phyloP scores from a whole-genome alignment of 2,797 vertebrate genomes.

The Sphenodon punctatus region DNA sequence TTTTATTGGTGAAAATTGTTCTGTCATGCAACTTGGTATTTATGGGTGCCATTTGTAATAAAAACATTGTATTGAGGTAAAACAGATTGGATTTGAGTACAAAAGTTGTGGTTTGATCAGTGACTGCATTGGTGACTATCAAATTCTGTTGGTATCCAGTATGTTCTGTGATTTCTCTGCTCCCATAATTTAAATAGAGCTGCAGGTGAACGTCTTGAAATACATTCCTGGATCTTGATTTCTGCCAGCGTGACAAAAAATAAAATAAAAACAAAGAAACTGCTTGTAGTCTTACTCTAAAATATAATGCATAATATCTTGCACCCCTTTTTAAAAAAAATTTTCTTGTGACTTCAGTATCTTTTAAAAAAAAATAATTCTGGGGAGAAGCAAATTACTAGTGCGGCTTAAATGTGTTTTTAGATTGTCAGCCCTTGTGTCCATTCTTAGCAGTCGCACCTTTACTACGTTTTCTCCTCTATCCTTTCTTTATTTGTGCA shows the following conservation, averaged over 20 bases:
- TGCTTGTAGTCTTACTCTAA: fast-evolving
- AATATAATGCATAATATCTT: too few relatives aligned
- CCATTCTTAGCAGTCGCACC: too few relatives aligned
- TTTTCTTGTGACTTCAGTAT: too few relatives aligned
- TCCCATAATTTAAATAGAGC: neutral
- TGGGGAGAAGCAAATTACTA: too few relatives aligned
- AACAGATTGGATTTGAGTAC: fast-evolving
- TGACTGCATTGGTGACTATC: neutral
- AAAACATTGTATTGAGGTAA: neutral
- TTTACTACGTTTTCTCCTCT: too few relatives aligned
- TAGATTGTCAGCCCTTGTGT: too few relatives aligned
- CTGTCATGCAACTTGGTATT: neutral
- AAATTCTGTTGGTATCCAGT: fast-evolving
- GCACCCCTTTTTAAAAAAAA: too few relatives aligned
- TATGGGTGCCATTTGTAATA: fast-evolving
- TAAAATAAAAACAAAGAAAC: neutral
- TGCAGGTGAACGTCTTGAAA: neutral
- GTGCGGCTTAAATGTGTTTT: too few relatives aligned
- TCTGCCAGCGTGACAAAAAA: neutral
- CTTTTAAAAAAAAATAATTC: too few relatives aligned
- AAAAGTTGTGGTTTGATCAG: neutral
- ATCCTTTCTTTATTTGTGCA: conserved; percentile 11
- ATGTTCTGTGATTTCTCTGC: neutral
- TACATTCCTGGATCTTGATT: neutral
- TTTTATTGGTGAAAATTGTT: neutral